Conservation (phyloP, 2,113 vertebrate species). For the Junco hyemalis region DNA sequence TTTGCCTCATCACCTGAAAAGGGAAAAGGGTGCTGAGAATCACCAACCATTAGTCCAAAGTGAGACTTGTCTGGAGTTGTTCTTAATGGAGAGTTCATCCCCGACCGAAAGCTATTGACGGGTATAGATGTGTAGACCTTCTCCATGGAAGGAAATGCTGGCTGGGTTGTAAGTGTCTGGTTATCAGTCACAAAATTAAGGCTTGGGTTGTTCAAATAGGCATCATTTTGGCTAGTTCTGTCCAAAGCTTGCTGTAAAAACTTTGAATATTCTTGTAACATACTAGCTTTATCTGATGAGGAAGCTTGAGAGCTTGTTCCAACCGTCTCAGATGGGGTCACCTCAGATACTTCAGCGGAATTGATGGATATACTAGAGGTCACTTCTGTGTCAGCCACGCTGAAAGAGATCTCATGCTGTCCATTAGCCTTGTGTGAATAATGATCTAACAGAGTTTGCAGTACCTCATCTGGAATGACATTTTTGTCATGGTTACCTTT, state of each 20-base stretch:
- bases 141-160: conserved; percentile 92
- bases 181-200: conserved; percentile 95
- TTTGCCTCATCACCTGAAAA: conserved; percentile 96
- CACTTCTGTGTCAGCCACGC: conserved; percentile 93
- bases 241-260: conserved; percentile 98
- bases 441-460: conserved; percentile 95
- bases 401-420: conserved; percentile 94
- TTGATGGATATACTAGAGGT: conserved; percentile 98
- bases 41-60: conserved; percentile 94
- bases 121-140: conserved; percentile 91
- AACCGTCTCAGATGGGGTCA: conserved; percentile 84
- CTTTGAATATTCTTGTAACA: conserved; percentile 98
- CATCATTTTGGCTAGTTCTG: conserved; percentile 99
- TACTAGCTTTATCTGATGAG: conserved; percentile 93
- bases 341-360: conserved; percentile 90
- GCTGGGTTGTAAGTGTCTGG: conserved; percentile 88
- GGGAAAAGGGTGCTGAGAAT: conserved; percentile 95
- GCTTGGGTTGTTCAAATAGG: conserved; percentile 95
- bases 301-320: conserved; percentile 84
- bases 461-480: conserved; percentile 95
- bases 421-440: conserved; percentile 97
- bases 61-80: conserved; percentile 94
- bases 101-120: conserved; percentile 89
- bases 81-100: conserved; percentile 93
- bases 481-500: conserved; percentile 93